phyloP scores from a whole-genome alignment of 2,797 vertebrate genomes.

The Intellagama lesueurii region DNA sequence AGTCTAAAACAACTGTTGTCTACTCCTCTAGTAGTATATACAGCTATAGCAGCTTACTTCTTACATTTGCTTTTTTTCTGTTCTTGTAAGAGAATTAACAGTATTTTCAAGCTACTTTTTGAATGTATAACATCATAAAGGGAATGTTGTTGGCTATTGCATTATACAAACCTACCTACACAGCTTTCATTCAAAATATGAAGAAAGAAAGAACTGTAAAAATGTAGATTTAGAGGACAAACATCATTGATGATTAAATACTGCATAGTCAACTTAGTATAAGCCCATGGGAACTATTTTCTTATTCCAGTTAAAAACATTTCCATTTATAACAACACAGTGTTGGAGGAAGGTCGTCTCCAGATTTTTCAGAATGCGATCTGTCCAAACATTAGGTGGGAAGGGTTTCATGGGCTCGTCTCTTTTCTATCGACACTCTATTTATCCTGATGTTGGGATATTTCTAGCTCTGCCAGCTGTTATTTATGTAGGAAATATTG shows the following conservation, averaged over 20 bases:
- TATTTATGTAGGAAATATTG: conserved; percentile 1
- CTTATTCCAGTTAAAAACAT: not conserved
- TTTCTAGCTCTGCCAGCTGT: not conserved
- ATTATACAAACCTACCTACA: conserved; percentile 1
- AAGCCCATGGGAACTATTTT: conserved; percentile 19
- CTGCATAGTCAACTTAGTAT: conserved; percentile 31
- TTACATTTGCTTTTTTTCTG: conserved; percentile 29
- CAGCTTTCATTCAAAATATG: not conserved
- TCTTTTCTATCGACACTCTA: conserved; percentile 28
- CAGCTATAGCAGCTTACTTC: not conserved
- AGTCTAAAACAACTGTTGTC: not conserved
- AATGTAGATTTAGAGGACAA: conserved; percentile 36
- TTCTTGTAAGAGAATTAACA: conserved; percentile 1
- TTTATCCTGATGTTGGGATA: conserved; percentile 17
- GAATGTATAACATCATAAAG: conserved; percentile 21
- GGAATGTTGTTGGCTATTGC: conserved; percentile 25
- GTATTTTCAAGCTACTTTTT: not conserved
- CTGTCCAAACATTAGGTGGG: not conserved
- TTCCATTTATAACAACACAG: conserved; percentile 5
- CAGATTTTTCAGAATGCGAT: conserved; percentile 5
- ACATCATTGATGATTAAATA: conserved; percentile 45
- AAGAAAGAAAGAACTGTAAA: not conserved
- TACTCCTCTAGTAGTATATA: not conserved
- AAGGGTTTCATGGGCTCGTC: not conserved
- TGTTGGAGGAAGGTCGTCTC: conserved; percentile 21